Base-by-base conservation (phyloP, 2,113 vertebrate species). In the Carassius gibelio region DNA sequence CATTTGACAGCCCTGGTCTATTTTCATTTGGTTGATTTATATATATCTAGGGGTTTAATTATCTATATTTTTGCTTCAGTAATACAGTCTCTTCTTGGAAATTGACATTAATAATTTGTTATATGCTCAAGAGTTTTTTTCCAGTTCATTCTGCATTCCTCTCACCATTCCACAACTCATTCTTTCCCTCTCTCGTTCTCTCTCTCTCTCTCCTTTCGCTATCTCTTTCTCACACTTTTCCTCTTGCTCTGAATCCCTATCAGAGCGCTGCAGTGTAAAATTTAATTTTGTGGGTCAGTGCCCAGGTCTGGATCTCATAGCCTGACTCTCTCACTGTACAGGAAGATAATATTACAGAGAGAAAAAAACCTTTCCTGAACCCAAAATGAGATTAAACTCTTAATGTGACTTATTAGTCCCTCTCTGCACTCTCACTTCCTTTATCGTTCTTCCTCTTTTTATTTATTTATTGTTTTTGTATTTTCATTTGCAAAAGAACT, bases 241-340 rank as follows among this genome's bases (percentile, higher is more conserved):
- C 82, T 86, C 48, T n/a, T 30, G 48, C 36, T 83, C n/a, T 77
- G 71, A 86, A 82, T 88, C 75, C 68, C 19, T 75, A 45, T 85
- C 83, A 62, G 86, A 74, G 59, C 69, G 59, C 52, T 4, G 84
- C 66, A 75, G 75, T 83, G 75, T 88, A 38, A 75, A 74, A 85
- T 83, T 57, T 8, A 57, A 75, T 83, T 61, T 83, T 83, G 68
- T 75, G 75, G 64, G 64, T 85, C 84, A 85, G 57, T 62, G 83
- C 52, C 80, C 84, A 57, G 81, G 84, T 85, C 74, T 81, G 42
- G 66, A 66, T 76, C 26, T 19, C 77, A 81, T 42, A 81, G 48
- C 30, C 48, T 26, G 36, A 52, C 30, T 59, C 55, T 48, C 62
- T 71, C 38, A 42, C 64, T 85, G 71, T 76, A 75, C 69, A 64